Conservation (phyloP, 1,140 invertebrate genomes). For the Drosophila athabasca region DNA sequence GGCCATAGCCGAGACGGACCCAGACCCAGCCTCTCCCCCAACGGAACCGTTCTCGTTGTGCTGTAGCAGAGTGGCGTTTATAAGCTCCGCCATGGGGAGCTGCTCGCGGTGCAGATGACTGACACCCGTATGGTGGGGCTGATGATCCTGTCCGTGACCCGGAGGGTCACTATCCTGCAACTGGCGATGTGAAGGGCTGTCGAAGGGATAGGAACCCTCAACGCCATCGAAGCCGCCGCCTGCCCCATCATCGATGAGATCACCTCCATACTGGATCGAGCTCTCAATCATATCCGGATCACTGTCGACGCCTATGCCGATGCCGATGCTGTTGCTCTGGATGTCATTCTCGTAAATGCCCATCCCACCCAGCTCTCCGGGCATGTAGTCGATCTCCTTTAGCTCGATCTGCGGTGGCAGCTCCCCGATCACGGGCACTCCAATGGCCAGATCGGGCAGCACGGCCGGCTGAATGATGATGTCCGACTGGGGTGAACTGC, state of each 20-base stretch:
- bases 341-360: conserved; percentile 64
- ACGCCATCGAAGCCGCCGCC: conserved; percentile 79
- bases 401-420: conserved; percentile 83
- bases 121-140: neutral
- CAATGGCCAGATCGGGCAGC: conserved; percentile 79
- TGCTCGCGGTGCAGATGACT: conserved; percentile 76
- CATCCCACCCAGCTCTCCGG: conserved; percentile 52
- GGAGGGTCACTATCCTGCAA: conserved; percentile 19
- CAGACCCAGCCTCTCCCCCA: conserved; percentile 2
- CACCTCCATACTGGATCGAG: conserved; percentile 80
- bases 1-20: conserved; percentile 59
- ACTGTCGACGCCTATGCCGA: conserved; percentile 23
- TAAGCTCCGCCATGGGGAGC: conserved; percentile 61
- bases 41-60: conserved; percentile 21
- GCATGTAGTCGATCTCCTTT: conserved; percentile 83
- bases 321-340: conserved; percentile 55
- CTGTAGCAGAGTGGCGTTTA: conserved; percentile 64
- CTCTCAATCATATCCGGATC: conserved; percentile 64
- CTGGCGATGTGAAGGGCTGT: conserved; percentile 56
- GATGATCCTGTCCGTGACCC: conserved; percentile 12
- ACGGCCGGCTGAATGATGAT: conserved; percentile 82
- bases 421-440: conserved; percentile 81
- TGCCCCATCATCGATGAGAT: conserved; percentile 76
- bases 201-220: conserved; percentile 79
- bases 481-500: conserved; percentile 57